Percentiles rank a stretch among this genome's conserved stretches.
Evolutionary conservation across 2,797 vertebrate species (phyloP).

Genomic region (Cyclura pinguis): DNA sequence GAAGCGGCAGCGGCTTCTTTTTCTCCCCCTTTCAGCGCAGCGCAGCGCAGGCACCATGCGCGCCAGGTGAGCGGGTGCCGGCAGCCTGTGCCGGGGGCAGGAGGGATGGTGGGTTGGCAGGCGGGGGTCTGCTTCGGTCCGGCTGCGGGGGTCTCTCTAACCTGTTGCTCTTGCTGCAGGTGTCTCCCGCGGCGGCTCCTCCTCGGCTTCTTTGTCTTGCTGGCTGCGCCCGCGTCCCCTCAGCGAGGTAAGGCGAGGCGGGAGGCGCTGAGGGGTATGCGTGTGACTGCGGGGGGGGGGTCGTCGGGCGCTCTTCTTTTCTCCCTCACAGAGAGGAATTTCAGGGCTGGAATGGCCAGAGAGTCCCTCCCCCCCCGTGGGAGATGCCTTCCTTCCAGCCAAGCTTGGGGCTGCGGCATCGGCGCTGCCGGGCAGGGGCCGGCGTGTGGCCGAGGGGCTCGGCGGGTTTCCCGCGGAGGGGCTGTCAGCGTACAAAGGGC

Average conservation of each 20-base stretch:
- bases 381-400: not conserved
- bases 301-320: not conserved
- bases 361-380: too few relatives aligned
- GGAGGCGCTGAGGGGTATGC: not conserved
- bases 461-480: not conserved
- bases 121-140: too few relatives aligned
- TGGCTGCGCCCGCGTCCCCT: slow-evolving; percentile 29
- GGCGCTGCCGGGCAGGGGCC: not conserved
- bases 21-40: not conserved
- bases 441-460: too few relatives aligned
- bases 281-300: not conserved
- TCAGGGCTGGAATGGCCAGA: not conserved
- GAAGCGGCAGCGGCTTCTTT: not conserved
- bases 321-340: too few relatives aligned
- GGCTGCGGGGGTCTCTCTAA: not conserved
- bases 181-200: slow-evolving; percentile 29
- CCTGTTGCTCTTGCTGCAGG: slow-evolving; percentile 22
- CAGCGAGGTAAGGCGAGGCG: slow-evolving; percentile 23
- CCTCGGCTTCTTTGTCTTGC: slow-evolving; percentile 43
- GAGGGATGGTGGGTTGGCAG: not conserved
- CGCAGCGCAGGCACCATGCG: slow-evolving; percentile 22
- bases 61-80: slow-evolving; percentile 20
- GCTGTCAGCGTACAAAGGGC: slow-evolving; percentile 23
- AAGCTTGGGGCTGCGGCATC: too few relatives aligned
- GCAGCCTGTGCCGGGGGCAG: too few relatives aligned